Percentiles rank a stretch among this genome's conserved stretches.
Conservation (phyloP, 2,888 invertebrate species). For the Fragum fragum region DNA sequence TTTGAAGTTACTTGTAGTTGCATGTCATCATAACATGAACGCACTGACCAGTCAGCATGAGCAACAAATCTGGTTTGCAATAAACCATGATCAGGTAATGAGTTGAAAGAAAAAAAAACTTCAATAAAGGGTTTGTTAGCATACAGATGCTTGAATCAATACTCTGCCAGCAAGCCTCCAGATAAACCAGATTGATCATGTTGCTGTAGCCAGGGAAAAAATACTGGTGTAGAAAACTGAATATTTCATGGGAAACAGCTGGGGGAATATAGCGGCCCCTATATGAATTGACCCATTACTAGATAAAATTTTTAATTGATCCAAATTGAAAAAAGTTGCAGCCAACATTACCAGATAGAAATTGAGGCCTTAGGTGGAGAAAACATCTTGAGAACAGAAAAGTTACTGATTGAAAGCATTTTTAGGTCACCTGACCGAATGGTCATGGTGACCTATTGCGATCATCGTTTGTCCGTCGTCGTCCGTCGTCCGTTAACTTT, state of each 20-base stretch:
- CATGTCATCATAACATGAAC: background rate
- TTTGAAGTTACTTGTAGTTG: background rate
- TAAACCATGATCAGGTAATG: background rate
- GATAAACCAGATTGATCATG: slow-evolving; percentile 3
- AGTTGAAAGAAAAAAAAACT: background rate
- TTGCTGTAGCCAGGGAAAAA: background rate
- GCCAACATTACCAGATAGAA: too few species aligned
- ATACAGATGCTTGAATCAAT: slow-evolving; percentile 3
- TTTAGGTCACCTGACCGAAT: too few species aligned
- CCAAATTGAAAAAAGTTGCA: too few species aligned
- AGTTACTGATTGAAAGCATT: too few species aligned
- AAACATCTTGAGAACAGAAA: too few species aligned
- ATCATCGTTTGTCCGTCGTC: too few species aligned
- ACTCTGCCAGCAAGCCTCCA: slow-evolving; percentile 6
- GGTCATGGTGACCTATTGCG: too few species aligned
- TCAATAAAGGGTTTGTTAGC: background rate
- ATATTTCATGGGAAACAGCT: slow-evolving; percentile 6
- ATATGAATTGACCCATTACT: too few species aligned
- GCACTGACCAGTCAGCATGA: background rate
- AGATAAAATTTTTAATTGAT: too few species aligned
- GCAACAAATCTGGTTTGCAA: background rate
- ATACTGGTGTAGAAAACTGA: background rate
- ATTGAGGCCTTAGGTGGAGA: too few species aligned
- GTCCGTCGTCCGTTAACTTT: too few species aligned
- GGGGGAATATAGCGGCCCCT: background rate